Conservation (phyloP, 2,113 vertebrate species). For the Vanacampus margaritifer region DNA sequence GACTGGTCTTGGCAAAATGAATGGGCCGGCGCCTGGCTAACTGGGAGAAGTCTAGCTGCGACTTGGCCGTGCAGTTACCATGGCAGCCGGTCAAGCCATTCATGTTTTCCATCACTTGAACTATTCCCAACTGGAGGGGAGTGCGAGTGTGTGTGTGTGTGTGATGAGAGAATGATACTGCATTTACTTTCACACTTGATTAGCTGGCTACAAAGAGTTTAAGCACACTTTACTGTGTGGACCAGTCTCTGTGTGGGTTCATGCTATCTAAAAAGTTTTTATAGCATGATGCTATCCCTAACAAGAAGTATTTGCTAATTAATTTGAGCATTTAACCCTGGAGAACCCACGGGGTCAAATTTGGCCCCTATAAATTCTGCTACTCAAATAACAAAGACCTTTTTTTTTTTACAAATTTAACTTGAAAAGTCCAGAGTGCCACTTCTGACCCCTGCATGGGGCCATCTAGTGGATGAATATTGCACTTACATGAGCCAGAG, state of each 20-base stretch:
- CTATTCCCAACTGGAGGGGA: conserved; percentile 33
- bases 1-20: conserved; percentile 51
- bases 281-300: conserved; percentile 7
- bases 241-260: not conserved
- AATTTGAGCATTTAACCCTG: too few species aligned
- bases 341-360: too few species aligned
- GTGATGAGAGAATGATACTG: conserved; percentile 1
- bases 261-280: not conserved
- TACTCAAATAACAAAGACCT: too few species aligned
- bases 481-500: too few species aligned
- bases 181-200: conserved; percentile 35
- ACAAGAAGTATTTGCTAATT: not conserved
- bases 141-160: conserved; percentile 26
- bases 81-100: conserved; percentile 60
- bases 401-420: too few species aligned
- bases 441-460: too few species aligned
- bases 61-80: conserved; percentile 53
- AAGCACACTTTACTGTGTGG: conserved; percentile 25
- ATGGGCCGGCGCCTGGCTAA: conserved; percentile 38
- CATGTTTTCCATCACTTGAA: conserved; percentile 54
- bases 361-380: too few species aligned
- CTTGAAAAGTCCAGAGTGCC: too few species aligned
- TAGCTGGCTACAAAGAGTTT: conserved; percentile 29
- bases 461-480: too few species aligned
- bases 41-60: conserved; percentile 52